Evolutionary conservation across 1,140 invertebrate species (phyloP).

Genomic region (Drosophila willistoni): DNA sequence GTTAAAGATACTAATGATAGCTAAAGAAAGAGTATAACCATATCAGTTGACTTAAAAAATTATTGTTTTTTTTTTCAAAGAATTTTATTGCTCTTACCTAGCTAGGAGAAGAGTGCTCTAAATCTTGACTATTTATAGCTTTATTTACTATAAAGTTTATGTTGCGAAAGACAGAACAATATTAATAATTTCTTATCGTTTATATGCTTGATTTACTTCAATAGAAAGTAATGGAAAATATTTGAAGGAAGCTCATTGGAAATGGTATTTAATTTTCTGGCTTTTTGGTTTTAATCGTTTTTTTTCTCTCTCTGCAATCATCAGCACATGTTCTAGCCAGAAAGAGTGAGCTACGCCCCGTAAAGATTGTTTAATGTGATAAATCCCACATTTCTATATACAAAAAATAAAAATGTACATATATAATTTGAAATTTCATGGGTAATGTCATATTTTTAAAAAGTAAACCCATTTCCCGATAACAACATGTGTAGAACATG

Average conservation of each 20-base stretch:
- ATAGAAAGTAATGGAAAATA: neutral
- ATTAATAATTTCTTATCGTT: slow-evolving; percentile 16
- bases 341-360: slow-evolving; percentile 41
- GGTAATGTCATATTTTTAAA: slow-evolving; percentile 39
- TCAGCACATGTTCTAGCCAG: slow-evolving; percentile 34
- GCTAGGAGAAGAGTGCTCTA: slow-evolving; percentile 1
- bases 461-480: slow-evolving; percentile 39
- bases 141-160: neutral
- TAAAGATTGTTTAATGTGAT: slow-evolving; percentile 59
- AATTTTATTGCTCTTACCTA: slow-evolving; percentile 11
- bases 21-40: neutral
- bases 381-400: slow-evolving; percentile 33
- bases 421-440: slow-evolving; percentile 54
- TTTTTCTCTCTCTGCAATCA: slow-evolving; percentile 15
- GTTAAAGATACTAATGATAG: neutral
- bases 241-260: neutral
- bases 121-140: slow-evolving; percentile 40
- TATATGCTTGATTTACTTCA: slow-evolving; percentile 12
- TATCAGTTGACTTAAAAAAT: neutral
- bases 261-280: neutral
- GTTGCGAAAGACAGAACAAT: slow-evolving; percentile 1
- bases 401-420: slow-evolving; percentile 14
- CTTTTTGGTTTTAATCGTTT: neutral
- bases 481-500: slow-evolving; percentile 64
- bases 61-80: neutral